Conservation (phyloP, 1,140 invertebrate genomes). For the Caenorhabditis brenneri region DNA sequence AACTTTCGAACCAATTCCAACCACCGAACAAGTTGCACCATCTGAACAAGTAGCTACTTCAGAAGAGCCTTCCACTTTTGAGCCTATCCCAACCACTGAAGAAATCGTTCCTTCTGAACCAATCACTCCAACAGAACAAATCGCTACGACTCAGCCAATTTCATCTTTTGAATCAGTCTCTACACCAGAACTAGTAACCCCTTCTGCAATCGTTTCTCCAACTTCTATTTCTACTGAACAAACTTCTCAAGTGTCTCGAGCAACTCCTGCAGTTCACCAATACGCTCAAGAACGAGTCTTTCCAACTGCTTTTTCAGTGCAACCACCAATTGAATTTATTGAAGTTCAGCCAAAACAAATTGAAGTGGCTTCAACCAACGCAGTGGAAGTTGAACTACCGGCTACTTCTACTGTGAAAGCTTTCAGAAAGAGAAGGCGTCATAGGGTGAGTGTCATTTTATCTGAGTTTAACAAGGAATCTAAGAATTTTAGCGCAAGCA, state of each 20-base stretch:
- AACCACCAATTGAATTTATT: not conserved
- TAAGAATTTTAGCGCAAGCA: not conserved
- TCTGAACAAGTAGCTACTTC: not conserved
- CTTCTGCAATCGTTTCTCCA: not conserved
- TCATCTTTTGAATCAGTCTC: not conserved
- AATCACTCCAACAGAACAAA: not conserved
- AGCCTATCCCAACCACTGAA: not conserved
- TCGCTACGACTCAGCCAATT: no score
- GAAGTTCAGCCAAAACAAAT: constrained; percentile 12
- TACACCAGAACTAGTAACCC: not conserved
- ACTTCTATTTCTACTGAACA: not conserved
- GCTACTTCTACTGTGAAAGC: not conserved
- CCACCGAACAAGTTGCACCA: not conserved
- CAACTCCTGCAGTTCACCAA: not conserved
- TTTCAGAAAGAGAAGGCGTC: not conserved
- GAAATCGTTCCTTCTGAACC: not conserved
- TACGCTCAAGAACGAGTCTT: not conserved
- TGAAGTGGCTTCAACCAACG: not conserved
- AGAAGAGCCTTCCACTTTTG: not conserved
- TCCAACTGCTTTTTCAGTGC: not conserved
- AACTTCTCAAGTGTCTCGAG: not conserved
- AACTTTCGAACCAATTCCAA: not conserved
- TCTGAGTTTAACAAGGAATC: no score
- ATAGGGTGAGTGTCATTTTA: not conserved
- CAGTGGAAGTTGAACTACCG: not conserved